A percentile compares a stretch with the other conserved stretches of the same genome.
Evolutionary conservation across 2,113 vertebrate species (phyloP).

Genomic region (Pavo muticus): DNA sequence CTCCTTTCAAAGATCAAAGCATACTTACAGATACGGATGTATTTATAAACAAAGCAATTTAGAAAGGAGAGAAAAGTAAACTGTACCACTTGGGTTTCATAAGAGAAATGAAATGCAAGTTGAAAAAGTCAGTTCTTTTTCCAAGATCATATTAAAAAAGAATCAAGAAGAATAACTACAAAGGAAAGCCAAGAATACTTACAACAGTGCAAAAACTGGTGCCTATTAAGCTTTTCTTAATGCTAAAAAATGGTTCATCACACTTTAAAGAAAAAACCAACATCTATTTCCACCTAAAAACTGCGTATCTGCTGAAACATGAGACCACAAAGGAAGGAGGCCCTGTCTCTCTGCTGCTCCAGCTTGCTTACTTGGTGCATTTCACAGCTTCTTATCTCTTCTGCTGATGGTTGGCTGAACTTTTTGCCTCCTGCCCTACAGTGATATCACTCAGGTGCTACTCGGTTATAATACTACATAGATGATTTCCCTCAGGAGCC

Average conservation of each 20-base stretch:
- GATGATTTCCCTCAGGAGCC: constrained; percentile 46
- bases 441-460: constrained; percentile 31
- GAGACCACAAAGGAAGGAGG: background rate
- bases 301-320: background rate
- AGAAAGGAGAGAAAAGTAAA: background rate
- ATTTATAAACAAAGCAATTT: background rate
- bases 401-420: background rate
- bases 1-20: background rate
- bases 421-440: constrained; percentile 22
- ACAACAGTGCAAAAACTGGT: background rate
- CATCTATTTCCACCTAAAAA: background rate
- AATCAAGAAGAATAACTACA: background rate
- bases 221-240: background rate
- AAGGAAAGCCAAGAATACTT: background rate
- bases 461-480: background rate
- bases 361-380: background rate
- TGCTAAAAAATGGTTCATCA: background rate
- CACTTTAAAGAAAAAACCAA: background rate
- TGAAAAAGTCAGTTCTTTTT: background rate
- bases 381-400: background rate
- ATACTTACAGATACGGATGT: background rate
- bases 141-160: background rate
- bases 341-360: background rate
- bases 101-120: background rate
- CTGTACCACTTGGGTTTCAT: background rate